Evolutionary conservation across 2,113 vertebrate species (phyloP), one percentile per base, ranked within the genome.

Genomic region (Callithrix jacchus): DNA sequence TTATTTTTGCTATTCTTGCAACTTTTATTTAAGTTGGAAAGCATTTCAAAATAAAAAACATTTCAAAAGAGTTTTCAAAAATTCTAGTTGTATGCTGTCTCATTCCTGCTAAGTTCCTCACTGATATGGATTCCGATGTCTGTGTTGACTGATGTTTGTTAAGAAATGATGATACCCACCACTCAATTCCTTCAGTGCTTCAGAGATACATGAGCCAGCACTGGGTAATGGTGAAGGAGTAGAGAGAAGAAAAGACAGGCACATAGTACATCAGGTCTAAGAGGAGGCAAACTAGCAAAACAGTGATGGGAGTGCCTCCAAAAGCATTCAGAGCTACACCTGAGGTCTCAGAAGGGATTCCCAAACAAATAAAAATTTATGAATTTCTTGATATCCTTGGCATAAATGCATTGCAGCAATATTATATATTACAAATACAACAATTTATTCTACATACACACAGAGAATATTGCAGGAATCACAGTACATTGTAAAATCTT

Each of bases 1-100:
- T 3, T 61, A 79, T 77, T 95, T 80, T 95, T 52, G 73, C 10
- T 66, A 56, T 79, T 42, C 25, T 71, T 95, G 47, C 6, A 97
- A 86, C 3, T 87, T 91, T 86, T 61, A 17, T 61, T 1, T 68
- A 85, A 70, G 42, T 93, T 35, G 14, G 2, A 79, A 85, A 37
- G 52, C 27, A 45, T 89, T 93, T 83, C 11, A 93, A 94, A 94
- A 82, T 79, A 25, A 74, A 73, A 81, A 52, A 40, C 21, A 16
- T 87, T 25, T n/a, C 30, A 35, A 88, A 82, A 82, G 4, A 71
- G 6, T 49, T 87, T 90, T 74, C 49, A n/a, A 77, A 87, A 90
- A 73, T 84, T 83, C 54, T 52, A 54, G 58, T 49, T 68, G 27
- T 76, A 5, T 16, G 12, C 23, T 71, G 30, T 45, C 25, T 73